Evolutionary conservation across 2,888 invertebrate species (phyloP).

Genomic region (Tethea ocularis): DNA sequence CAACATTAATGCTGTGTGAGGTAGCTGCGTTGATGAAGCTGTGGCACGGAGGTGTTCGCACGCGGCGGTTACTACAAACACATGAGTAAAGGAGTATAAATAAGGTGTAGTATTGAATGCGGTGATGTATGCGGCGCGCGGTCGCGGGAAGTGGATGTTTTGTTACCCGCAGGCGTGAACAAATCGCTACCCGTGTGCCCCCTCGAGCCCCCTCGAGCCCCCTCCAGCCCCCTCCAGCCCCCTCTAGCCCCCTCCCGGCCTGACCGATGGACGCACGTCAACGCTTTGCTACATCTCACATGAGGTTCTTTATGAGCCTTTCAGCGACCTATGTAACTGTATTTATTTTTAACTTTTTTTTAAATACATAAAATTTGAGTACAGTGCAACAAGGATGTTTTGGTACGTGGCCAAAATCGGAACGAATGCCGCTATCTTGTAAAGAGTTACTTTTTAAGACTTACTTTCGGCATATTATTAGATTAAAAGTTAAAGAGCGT

Average conservation of each 20-base stretch:
- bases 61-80: background rate
- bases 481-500: no score
- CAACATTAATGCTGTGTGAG: no score
- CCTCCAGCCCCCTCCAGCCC: background rate
- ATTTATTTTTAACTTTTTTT: no score
- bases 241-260: background rate
- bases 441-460: no score
- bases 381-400: no score
- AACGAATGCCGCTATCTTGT: no score
- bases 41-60: background rate
- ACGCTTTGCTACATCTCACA: background rate
- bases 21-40: background rate
- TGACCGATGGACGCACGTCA: background rate
- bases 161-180: background rate
- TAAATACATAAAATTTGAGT: no score
- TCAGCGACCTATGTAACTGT: no score
- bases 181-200: background rate
- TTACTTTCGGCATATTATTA: no score
- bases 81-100: background rate
- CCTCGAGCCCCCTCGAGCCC: background rate
- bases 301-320: background rate
- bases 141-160: background rate
- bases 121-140: conserved; percentile 1
- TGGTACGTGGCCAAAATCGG: no score
- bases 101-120: background rate